phyloP scores from a whole-genome alignment of 2,888 invertebrate species.

The Clanis bilineata region DNA sequence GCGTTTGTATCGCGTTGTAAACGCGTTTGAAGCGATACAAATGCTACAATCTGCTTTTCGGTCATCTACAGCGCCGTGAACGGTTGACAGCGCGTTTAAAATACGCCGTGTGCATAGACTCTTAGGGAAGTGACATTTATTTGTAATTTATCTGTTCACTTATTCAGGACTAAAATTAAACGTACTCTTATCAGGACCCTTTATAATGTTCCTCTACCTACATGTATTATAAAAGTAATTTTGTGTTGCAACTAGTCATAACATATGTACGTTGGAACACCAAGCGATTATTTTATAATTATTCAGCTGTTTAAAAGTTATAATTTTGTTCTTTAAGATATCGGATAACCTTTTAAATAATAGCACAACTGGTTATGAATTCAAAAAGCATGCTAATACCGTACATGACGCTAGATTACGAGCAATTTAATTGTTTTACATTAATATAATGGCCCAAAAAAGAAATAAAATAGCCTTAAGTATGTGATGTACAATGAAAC shows the following conservation, averaged over 20 bases:
- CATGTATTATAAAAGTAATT: neutral
- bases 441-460: neutral
- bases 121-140: too few relatives aligned
- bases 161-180: too few relatives aligned
- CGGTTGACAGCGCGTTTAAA: too few relatives aligned
- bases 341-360: slow-evolving; percentile 12
- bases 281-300: neutral
- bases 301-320: slow-evolving; percentile 2
- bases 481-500: neutral
- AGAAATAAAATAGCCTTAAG: neutral
- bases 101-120: too few relatives aligned
- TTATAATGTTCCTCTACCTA: neutral
- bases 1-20: too few relatives aligned
- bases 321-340: neutral
- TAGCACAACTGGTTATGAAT: neutral
- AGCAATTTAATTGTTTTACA: neutral
- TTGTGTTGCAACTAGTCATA: too few relatives aligned
- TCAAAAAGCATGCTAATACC: neutral
- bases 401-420: neutral
- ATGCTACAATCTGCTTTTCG: too few relatives aligned
- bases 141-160: too few relatives aligned
- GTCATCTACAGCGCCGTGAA: too few relatives aligned
- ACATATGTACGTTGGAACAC: neutral
- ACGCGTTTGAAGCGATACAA: too few relatives aligned
- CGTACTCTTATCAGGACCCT: neutral